Percentiles rank a stretch among this genome's conserved stretches.
phyloP scores from a whole-genome alignment of 2,113 vertebrate species.

The Myrmecobius fasciatus region DNA sequence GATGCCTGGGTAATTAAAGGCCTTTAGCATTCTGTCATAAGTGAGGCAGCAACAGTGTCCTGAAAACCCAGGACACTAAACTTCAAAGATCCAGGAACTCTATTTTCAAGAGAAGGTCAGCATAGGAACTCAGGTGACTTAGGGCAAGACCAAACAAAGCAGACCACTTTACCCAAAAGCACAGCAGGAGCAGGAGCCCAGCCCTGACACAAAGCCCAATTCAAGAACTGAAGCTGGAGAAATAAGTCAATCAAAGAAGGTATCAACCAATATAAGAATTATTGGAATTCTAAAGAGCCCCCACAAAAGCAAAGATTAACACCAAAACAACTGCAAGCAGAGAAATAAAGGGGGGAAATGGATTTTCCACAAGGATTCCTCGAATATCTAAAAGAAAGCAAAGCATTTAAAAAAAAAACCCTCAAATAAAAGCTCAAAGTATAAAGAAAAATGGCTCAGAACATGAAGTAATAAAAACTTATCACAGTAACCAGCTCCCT shows the following conservation, averaged over 20 bases:
- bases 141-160: background rate
- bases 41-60: background rate
- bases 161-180: background rate
- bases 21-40: background rate
- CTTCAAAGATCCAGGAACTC: background rate
- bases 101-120: background rate
- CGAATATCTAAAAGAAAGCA: background rate
- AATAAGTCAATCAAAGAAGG: background rate
- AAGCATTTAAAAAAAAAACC: background rate
- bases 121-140: background rate
- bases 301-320: background rate
- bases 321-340: background rate
- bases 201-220: background rate
- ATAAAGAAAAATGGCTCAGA: background rate
- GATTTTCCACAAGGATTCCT: background rate
- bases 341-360: background rate
- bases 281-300: background rate
- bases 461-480: background rate
- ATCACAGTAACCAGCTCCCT: background rate
- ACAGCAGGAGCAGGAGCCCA: background rate
- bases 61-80: background rate
- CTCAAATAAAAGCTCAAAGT: background rate
- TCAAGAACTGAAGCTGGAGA: background rate
- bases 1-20: background rate
- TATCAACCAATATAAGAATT: background rate